These are phyloP conservation scores for Emys orbicularis DNA, from an alignment of 2,797 vertebrate species.

Conservation along the genomic window DNA sequence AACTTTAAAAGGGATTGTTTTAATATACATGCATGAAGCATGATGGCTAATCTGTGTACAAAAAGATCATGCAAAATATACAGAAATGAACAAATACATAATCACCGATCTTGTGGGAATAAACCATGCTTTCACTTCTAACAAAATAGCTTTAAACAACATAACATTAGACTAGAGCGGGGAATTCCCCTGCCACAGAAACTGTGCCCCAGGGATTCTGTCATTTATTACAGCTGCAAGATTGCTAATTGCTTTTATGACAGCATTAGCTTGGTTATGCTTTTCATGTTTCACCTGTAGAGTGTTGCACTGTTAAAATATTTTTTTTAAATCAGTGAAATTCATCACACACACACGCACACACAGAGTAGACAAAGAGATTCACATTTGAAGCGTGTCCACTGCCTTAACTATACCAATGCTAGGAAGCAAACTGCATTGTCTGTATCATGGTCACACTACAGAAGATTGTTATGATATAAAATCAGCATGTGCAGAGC, in stretches of 20 bases:
- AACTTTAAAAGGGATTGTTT: background rate
- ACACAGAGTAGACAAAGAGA: background rate
- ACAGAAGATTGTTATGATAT: constrained; percentile 24
- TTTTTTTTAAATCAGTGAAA: background rate
- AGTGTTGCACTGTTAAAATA: background rate
- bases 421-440: background rate
- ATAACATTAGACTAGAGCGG: constrained; percentile 4
- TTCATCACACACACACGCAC: background rate
- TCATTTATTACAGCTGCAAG: constrained; percentile 48
- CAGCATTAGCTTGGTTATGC: constrained; percentile 24
- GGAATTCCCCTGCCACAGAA: constrained; percentile 43
- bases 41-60: background rate
- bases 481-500: background rate
- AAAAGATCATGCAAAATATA: constrained; percentile 38
- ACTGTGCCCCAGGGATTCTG: constrained; percentile 36
- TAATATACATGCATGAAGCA: rapidly evolving
- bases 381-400: background rate
- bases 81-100: background rate
- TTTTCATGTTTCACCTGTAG: constrained; percentile 53
- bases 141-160: constrained; percentile 35
- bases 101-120: constrained; percentile 24
- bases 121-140: background rate
- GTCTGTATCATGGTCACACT: background rate
- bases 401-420: background rate
- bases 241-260: constrained; percentile 64